Evolutionary conservation across 2,888 invertebrate genomes (phyloP), one percentile per base, ranked within the genome.

Genomic region (Hyposoter dolosus): DNA sequence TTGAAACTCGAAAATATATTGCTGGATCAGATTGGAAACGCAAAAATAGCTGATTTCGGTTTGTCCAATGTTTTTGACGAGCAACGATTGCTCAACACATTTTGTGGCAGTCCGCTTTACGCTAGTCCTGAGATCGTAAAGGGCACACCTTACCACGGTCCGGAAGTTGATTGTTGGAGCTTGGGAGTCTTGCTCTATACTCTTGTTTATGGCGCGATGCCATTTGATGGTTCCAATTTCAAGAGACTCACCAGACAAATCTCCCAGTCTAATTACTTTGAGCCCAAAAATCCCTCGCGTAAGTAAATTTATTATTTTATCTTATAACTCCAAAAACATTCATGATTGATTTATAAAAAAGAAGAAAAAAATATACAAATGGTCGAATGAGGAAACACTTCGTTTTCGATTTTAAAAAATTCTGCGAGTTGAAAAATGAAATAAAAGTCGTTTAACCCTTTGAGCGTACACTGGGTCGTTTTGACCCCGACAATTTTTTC

Each of bases 1-100:
- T 96, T 99, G 92, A 99, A 99, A 95, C 95, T 99, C 92, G 99
- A 99, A 95, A 99, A 99, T 95, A 98, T 99, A 92, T 95, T 99
- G 89, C 95, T 99, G 89, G 99, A 99, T 94, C 98, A 98, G 94
- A 96, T 97, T 91, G 98, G 98, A 90, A 98, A 98, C 95, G 99
- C 99, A 71, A 99, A 99, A 97, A 99, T 99, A 94, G 99, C 99
- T 17, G 99, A 99, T 95, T 99, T 99, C 94, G 99, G 99, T 85
- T 95, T 99, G 83, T 99, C 99, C 79, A 99, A 99, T 94, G 99
- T 99, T 87, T 99, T 98, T 95, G 98, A 98, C 94, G 97, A 98
- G 91, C 97, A 97, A 88, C 96, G 98, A 86, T 94, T 98, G 84
- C 94, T 99, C 89, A 97, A 97, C 88, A 99, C 99, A 40, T 99